Percentiles rank a stretch among this genome's conserved stretches.
phyloP scores from a whole-genome alignment of 2,797 vertebrate species.

The Oryzias sinensis region DNA sequence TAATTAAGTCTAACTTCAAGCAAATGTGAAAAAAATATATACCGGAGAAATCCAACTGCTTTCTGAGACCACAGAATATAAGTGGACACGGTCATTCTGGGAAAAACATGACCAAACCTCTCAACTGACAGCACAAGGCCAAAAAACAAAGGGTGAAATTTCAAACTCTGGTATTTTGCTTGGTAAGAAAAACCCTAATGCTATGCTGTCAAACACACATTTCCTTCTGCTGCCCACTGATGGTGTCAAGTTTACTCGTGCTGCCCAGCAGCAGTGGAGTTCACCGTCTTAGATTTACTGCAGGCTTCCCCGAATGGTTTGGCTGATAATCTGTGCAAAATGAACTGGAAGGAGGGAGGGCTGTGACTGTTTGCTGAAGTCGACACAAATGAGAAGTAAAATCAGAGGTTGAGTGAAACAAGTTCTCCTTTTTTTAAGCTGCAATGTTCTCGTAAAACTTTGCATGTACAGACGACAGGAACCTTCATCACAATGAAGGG shows the following conservation, averaged over 20 bases:
- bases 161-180: constrained; percentile 40
- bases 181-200: constrained; percentile 55
- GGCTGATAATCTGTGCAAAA: constrained; percentile 31
- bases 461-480: no score
- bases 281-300: constrained; percentile 41
- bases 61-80: constrained; percentile 39
- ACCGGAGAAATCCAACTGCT: constrained; percentile 27
- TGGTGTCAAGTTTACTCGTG: constrained; percentile 28
- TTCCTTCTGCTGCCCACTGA: constrained; percentile 41
- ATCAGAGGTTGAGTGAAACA: not conserved
- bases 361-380: constrained; percentile 14
- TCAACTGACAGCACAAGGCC: constrained; percentile 68
- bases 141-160: constrained; percentile 56
- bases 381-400: not conserved
- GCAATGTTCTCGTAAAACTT: no score
- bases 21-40: no score
- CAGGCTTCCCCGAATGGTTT: constrained; percentile 35
- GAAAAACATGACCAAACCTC: constrained; percentile 42
- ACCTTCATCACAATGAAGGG: no score
- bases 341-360: constrained; percentile 24
- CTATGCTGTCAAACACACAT: constrained; percentile 45
- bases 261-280: constrained; percentile 32
- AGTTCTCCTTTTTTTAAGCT: no score
- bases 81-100: constrained; percentile 50
- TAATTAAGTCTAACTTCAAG: no score